Evolutionary conservation across 2,113 vertebrate species (phyloP).

Genomic region (Apteryx mantelli): DNA sequence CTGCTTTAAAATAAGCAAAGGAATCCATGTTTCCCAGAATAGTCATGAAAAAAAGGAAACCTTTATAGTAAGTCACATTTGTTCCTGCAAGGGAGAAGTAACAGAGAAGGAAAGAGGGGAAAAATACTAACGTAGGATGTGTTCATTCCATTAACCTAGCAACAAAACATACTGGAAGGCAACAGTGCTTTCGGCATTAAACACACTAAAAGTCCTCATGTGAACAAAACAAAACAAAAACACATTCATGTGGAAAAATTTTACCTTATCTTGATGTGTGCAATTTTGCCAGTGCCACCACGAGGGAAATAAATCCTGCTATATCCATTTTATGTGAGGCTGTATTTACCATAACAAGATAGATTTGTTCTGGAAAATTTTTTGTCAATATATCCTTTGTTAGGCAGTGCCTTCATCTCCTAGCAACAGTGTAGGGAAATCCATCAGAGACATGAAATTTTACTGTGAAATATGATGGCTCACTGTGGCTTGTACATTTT

Average conservation of each 20-base stretch:
- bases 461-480: conserved; percentile 56
- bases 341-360: conserved; percentile 58
- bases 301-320: conserved; percentile 41
- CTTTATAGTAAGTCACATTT: not conserved
- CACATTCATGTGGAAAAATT: not conserved
- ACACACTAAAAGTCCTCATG: not conserved
- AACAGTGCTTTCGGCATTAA: not conserved
- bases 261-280: not conserved
- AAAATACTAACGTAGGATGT: not conserved
- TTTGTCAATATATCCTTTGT: conserved; percentile 68
- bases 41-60: not conserved
- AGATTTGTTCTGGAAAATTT: conserved; percentile 53
- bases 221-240: conserved; percentile 13
- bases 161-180: conserved; percentile 29
- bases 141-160: conserved; percentile 56
- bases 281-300: not conserved
- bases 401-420: conserved; percentile 75
- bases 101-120: not conserved
- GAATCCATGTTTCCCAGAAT: conserved; percentile 4
- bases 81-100: conserved; percentile 19
- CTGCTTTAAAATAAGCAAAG: conserved; percentile 22
- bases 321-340: conserved; percentile 43
- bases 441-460: conserved; percentile 75
- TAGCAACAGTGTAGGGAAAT: conserved; percentile 80
- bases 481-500: conserved; percentile 33